Conservation (phyloP, 1,140 invertebrate genomes). For the Heliconius eleuchia region DNA sequence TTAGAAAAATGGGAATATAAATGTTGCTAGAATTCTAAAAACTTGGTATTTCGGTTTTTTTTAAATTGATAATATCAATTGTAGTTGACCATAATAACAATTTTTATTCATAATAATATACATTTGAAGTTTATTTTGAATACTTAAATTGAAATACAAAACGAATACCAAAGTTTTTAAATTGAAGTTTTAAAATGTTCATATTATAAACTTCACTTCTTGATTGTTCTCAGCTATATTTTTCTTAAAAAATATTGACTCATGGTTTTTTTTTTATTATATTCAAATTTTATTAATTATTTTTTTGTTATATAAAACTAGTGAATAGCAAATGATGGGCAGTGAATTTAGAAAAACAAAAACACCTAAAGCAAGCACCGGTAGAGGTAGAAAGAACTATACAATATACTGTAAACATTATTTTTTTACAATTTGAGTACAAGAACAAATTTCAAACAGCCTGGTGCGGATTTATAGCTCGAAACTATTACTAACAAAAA, state of each 20-base stretch:
- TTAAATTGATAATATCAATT: neutral
- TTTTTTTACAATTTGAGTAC: slow-evolving; percentile 31
- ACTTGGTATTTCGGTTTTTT: too few relatives aligned
- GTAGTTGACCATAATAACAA: neutral
- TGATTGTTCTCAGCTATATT: too few relatives aligned
- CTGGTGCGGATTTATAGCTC: slow-evolving; percentile 31
- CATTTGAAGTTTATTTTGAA: too few relatives aligned
- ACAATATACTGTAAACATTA: slow-evolving; percentile 24
- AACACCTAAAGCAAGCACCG: slow-evolving; percentile 67
- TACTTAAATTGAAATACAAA: too few relatives aligned
- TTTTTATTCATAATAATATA: too few relatives aligned
- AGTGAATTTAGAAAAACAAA: slow-evolving; percentile 34
- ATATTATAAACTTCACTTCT: too few relatives aligned
- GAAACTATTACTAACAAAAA: neutral
- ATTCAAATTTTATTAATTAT: neutral
- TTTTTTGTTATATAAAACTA: neutral
- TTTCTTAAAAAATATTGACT: slow-evolving; percentile 5
- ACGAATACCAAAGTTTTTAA: too few relatives aligned
- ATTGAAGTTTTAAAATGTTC: too few relatives aligned
- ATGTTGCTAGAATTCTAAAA: neutral
- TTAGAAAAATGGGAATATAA: neutral
- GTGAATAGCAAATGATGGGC: slow-evolving; percentile 11
- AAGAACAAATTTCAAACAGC: slow-evolving; percentile 25
- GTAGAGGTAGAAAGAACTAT: slow-evolving; percentile 66
- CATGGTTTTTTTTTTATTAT: neutral